phyloP scores from a whole-genome alignment of 2,797 vertebrate species.

The Anas georgica region DNA sequence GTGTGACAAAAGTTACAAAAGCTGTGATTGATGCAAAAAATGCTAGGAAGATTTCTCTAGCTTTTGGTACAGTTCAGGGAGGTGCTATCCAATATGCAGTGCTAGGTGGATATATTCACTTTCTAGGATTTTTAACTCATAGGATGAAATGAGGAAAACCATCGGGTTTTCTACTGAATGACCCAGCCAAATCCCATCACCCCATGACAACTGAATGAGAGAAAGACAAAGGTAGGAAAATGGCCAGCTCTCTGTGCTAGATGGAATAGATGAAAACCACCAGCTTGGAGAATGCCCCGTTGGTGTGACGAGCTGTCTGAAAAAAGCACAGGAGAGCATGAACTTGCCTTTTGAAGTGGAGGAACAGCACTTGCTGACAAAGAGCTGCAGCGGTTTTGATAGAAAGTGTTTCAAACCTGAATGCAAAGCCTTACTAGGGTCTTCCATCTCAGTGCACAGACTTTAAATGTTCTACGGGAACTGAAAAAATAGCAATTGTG shows the following conservation, averaged over 20 bases:
- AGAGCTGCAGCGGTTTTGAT: too few species aligned
- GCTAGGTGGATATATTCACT: background rate
- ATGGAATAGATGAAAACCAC: background rate
- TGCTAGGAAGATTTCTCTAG: background rate
- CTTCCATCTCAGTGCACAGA: background rate
- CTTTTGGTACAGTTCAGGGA: background rate
- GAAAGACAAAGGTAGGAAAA: background rate
- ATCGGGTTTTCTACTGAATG: background rate
- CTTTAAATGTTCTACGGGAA: background rate
- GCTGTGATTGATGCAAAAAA: background rate
- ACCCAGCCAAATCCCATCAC: background rate
- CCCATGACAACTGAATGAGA: background rate
- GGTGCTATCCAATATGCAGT: background rate
- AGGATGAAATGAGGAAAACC: background rate
- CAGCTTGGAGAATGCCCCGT: background rate
- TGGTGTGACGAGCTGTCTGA: background rate
- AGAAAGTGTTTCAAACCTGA: background rate
- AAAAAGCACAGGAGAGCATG: background rate
- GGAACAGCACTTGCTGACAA: background rate
- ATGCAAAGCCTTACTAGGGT: background rate
- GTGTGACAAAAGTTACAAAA: background rate
- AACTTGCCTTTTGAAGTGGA: too few species aligned
- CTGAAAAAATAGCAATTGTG: background rate
- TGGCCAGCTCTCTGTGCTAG: background rate
- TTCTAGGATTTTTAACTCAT: background rate